phyloP scores from a whole-genome alignment of 1,140 invertebrate genomes.

The Fopius arisanus region DNA sequence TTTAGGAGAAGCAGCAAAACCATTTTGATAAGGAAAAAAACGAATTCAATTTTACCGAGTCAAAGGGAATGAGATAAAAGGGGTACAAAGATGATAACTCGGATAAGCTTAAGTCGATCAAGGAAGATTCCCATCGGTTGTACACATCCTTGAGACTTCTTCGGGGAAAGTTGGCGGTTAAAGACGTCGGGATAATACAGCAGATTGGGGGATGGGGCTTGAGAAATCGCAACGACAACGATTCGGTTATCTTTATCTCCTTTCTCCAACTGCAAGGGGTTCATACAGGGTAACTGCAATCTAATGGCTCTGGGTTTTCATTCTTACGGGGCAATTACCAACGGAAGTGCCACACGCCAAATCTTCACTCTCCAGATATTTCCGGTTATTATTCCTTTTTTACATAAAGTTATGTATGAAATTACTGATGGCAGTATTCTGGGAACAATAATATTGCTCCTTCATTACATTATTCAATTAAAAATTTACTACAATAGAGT shows the following conservation, averaged over 20 bases:
- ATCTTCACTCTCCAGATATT: neutral
- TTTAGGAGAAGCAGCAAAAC: neutral
- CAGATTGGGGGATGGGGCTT: neutral
- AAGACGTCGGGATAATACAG: neutral
- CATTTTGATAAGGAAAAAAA: neutral
- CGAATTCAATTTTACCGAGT: neutral
- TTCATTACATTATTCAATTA: neutral
- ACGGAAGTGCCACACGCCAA: conserved; percentile 5
- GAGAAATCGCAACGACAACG: conserved; percentile 1
- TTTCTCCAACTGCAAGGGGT: neutral
- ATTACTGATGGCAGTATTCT: neutral
- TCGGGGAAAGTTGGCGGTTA: neutral
- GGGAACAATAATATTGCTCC: neutral
- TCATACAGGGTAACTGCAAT: neutral
- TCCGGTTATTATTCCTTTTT: neutral
- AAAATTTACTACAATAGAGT: too few relatives aligned
- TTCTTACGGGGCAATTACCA: conserved; percentile 15
- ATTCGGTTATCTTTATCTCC: conserved; percentile 16
- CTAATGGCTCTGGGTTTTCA: conserved; percentile 1
- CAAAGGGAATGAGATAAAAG: neutral
- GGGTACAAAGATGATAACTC: neutral
- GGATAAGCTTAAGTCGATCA: conserved; percentile 2
- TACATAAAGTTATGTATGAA: neutral
- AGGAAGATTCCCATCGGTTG: conserved; percentile 10
- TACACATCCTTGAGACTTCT: neutral